phyloP scores from a whole-genome alignment of 2,888 invertebrate genomes.

The Yponomeuta malinellus region DNA sequence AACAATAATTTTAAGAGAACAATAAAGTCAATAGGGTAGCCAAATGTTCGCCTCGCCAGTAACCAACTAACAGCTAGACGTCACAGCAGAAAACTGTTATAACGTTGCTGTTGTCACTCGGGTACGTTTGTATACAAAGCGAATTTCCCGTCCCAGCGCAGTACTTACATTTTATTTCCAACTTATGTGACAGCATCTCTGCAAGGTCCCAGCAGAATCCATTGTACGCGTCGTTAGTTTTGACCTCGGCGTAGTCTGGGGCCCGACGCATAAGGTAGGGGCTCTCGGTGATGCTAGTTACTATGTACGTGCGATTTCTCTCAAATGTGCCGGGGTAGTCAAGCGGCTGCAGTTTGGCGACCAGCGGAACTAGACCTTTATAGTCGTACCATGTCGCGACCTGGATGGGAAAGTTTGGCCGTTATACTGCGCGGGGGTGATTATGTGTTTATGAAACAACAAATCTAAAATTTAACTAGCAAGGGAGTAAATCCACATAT shows the following conservation, averaged over 20 bases:
- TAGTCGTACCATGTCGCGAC: slow-evolving; percentile 92
- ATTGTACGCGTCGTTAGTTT: slow-evolving; percentile 85
- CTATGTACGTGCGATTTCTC: slow-evolving; percentile 89
- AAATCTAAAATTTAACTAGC: not conserved
- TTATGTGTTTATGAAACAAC: not conserved
- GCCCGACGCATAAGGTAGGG: slow-evolving; percentile 89
- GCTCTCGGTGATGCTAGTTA: slow-evolving; percentile 90
- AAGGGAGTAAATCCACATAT: not conserved
- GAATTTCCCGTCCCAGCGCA: not conserved
- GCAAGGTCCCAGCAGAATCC: slow-evolving; percentile 96
- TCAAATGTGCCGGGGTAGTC: slow-evolving; percentile 81
- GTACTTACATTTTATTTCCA: slow-evolving; percentile 89
- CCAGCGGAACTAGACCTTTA: slow-evolving; percentile 82
- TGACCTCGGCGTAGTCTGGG: slow-evolving; percentile 78
- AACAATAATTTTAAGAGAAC: no score
- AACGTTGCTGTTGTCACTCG: no score
- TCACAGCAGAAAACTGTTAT: no score
- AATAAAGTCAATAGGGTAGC: no score
- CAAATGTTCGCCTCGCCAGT: no score
- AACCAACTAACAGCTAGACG: no score
- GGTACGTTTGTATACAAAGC: no score
- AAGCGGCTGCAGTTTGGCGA: slow-evolving; percentile 82
- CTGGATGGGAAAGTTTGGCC: slow-evolving; percentile 39
- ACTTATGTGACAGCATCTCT: slow-evolving; percentile 84
- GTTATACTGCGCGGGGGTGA: not conserved